phyloP scores from a whole-genome alignment of 2,888 invertebrate genomes.

The Calliphora vomitoria region DNA sequence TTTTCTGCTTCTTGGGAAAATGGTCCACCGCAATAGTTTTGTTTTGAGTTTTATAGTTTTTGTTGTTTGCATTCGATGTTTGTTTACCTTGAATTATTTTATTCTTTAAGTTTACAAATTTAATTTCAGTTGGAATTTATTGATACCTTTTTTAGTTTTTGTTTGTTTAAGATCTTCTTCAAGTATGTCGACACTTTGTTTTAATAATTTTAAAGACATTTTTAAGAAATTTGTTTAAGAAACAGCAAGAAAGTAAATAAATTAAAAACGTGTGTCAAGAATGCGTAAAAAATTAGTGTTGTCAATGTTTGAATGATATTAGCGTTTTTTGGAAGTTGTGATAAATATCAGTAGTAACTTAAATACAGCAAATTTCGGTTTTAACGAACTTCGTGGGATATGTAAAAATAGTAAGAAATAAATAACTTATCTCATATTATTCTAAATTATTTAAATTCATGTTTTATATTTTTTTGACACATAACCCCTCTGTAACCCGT shows the following conservation, averaged over 20 bases:
- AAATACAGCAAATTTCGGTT: no score
- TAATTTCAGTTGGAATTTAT: background rate
- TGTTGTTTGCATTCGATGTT: conserved; percentile 15
- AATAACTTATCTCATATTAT: no score
- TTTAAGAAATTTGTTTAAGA: background rate
- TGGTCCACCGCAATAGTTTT: background rate
- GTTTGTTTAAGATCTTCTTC: conserved; percentile 58
- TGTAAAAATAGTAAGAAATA: no score
- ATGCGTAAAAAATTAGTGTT: background rate
- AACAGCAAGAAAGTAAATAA: background rate
- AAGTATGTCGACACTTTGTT: conserved; percentile 74
- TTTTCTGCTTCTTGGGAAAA: conserved; percentile 38
- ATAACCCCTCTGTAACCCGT: no score
- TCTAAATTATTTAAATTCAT: no score
- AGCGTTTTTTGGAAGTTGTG: background rate
- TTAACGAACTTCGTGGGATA: no score
- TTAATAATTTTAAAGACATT: conserved; percentile 75
- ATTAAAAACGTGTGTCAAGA: conserved; percentile 27
- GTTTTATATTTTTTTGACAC: no score
- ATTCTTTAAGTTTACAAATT: background rate
- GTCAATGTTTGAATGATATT: background rate
- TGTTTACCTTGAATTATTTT: conserved; percentile 45
- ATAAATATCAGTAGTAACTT: no score
- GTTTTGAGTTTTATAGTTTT: conserved; percentile 21
- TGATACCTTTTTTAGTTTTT: conserved; percentile 57